phyloP scores from a whole-genome alignment of 2,888 invertebrate genomes.

The Lissocephala sabroskyi region DNA sequence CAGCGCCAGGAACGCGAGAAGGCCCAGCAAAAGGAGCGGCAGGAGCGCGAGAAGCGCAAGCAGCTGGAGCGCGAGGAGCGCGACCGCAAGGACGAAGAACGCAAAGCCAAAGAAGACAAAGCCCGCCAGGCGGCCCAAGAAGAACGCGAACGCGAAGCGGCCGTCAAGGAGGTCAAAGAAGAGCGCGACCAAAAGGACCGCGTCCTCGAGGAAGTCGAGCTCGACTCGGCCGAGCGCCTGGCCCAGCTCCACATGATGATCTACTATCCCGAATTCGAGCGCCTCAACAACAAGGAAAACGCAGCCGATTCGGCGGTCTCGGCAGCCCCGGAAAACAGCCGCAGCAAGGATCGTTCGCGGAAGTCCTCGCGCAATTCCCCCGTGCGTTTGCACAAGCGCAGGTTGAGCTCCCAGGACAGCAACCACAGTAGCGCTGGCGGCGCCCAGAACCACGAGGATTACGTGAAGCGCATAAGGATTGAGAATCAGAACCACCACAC shows the following conservation, averaged over 20 bases:
- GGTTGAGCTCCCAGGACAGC: conserved; percentile 85
- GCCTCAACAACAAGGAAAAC: conserved; percentile 64
- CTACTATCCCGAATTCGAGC: conserved; percentile 47
- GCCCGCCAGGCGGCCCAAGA: conserved; percentile 32
- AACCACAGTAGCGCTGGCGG: conserved; percentile 40
- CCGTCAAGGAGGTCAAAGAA: too few species aligned
- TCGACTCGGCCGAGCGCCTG: conserved; percentile 14
- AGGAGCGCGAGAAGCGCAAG: conserved; percentile 47
- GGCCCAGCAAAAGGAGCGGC: conserved; percentile 34
- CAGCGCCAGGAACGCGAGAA: conserved; percentile 33
- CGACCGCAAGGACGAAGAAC: too few species aligned
- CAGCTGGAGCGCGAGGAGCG: conserved; percentile 48
- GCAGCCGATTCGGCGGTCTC: conserved; percentile 30
- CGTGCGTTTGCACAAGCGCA: conserved; percentile 75
- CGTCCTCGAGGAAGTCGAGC: conserved; percentile 32
- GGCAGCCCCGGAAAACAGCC: conserved; percentile 9
- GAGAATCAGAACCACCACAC: conserved; percentile 45
- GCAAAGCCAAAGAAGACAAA: conserved; percentile 21
- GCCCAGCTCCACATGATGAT: conserved; percentile 53
- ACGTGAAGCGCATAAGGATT: conserved; percentile 67
- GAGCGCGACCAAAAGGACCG: conserved; percentile 55
- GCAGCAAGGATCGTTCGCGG: conserved; percentile 55
- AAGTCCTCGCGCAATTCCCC: conserved; percentile 68
- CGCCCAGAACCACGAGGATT: conserved; percentile 57
- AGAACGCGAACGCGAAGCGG: conserved; percentile 53